A percentile compares a stretch with the other conserved stretches of the same genome.
phyloP scores from a whole-genome alignment of 2,113 vertebrate genomes.

The Pao palembangensis region DNA sequence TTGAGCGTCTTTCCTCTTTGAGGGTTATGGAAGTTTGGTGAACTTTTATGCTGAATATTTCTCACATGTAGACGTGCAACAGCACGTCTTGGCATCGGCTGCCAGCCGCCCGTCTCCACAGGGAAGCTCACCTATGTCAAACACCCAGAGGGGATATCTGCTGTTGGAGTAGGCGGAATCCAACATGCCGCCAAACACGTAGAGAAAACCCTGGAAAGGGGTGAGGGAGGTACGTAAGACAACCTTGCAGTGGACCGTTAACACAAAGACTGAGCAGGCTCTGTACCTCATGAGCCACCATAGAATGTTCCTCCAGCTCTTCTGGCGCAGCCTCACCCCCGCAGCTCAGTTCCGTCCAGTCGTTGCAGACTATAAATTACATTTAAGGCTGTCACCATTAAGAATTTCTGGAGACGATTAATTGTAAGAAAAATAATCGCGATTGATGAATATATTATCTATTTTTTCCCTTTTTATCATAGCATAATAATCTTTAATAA shows the following conservation, averaged over 20 bases:
- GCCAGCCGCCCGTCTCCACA: background rate
- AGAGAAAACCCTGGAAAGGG: conserved; percentile 72
- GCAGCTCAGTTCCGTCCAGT: conserved; percentile 78
- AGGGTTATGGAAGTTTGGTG: too few relatives aligned
- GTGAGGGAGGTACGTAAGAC: background rate
- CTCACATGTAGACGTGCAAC: background rate
- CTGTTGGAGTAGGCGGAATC: conserved; percentile 76
- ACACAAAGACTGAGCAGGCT: background rate
- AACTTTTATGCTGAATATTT: too few relatives aligned
- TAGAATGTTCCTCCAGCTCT: conserved; percentile 82
- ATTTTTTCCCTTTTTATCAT: too few relatives aligned
- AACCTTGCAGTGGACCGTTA: background rate
- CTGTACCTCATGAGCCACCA: conserved; percentile 81
- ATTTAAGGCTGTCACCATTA: background rate
- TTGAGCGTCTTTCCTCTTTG: too few relatives aligned
- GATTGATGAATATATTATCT: too few relatives aligned
- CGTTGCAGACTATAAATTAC: conserved; percentile 63
- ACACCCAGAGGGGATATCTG: conserved; percentile 80
- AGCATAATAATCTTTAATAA: too few relatives aligned
- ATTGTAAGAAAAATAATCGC: too few relatives aligned
- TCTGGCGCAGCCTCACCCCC: conserved; percentile 74
- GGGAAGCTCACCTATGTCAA: conserved; percentile 72
- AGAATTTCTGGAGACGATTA: too few relatives aligned
- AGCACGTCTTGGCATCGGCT: conserved; percentile 4
- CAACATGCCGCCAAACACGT: conserved; percentile 82